Conservation (phyloP, 2,797 vertebrate species). For the Setipinna tenuifilis region DNA sequence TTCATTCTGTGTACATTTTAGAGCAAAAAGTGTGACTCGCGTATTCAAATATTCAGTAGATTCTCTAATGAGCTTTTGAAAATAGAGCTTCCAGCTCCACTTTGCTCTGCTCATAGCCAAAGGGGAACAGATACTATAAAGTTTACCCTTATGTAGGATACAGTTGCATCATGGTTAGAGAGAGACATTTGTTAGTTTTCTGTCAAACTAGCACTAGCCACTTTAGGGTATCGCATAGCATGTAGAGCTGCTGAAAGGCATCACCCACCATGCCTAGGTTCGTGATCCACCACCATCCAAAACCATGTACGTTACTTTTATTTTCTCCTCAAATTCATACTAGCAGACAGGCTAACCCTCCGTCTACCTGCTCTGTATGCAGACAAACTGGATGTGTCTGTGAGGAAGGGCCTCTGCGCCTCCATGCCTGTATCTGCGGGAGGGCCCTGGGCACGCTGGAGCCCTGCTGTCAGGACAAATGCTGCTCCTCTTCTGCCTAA, state of each 20-base stretch:
- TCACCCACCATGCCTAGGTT: background rate
- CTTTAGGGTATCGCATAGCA: too few species aligned
- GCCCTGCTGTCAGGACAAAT: conserved; percentile 71
- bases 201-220: background rate
- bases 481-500: conserved; percentile 71
- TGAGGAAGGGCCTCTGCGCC: background rate
- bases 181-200: background rate
- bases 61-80: conserved; percentile 22
- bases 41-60: conserved; percentile 22
- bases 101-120: background rate
- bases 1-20: conserved; percentile 55
- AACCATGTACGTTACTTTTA: background rate
- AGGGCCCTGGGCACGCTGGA: background rate
- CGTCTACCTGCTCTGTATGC: background rate
- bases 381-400: background rate
- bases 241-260: background rate
- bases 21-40: conserved; percentile 12
- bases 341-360: background rate
- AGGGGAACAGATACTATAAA: background rate
- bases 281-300: background rate
- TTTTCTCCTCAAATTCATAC: background rate
- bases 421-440: background rate
- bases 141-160: background rate
- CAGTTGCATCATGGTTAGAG: background rate
- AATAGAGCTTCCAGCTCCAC: conserved; percentile 9